Evolutionary conservation across 2,888 invertebrate species (phyloP), one percentile per base, ranked within the genome.

Genomic region (Agonopterix arenella): DNA sequence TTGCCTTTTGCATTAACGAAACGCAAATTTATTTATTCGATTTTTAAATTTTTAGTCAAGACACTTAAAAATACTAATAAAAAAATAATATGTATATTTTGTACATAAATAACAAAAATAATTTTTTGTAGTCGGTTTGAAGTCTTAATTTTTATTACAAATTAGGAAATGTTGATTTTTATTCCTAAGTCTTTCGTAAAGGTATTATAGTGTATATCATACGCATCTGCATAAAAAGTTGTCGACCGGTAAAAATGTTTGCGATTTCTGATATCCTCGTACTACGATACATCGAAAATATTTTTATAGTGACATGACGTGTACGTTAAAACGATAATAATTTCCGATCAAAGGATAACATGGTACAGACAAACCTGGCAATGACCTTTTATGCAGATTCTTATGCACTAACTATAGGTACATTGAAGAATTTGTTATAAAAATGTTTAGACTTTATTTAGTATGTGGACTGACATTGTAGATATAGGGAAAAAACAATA

Each of bases 391-490:
- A 28, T 28, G 28, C 28, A 28, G 28, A 28, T 28, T 28, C 28
- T 28, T 28, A 28, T 28, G 28, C 28, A 28, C 28, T 5, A 28
- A 28, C 28, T 28, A 28, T 28, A n/a, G n/a, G n/a, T n/a, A 7
- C 5, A 7, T 28, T 28, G 28, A 4, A 40, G 40, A 40, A 40
- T n/a, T 40, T 40, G 40, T 42, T 11, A 11, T 8, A 37, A 36
- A 44, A 28, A 38, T 50, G 46, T 61, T 57, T 62, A 62, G 59
- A 61, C 58, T 57, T 60, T 60, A 57, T 47, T 47, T 54, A 11
- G 18, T 28, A 16, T 47, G 8, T 36, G 9, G 18, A 43, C 16
- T 46, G 16, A 37, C 11, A 8, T 44, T 50, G 36, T 50, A 48
- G 45, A 52, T 44, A 49, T 44, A 13, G 13, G 8, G 28, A n/a